Conservation (phyloP, 23 tunicate genomes). For the Trididemnum nubilum region DNA sequence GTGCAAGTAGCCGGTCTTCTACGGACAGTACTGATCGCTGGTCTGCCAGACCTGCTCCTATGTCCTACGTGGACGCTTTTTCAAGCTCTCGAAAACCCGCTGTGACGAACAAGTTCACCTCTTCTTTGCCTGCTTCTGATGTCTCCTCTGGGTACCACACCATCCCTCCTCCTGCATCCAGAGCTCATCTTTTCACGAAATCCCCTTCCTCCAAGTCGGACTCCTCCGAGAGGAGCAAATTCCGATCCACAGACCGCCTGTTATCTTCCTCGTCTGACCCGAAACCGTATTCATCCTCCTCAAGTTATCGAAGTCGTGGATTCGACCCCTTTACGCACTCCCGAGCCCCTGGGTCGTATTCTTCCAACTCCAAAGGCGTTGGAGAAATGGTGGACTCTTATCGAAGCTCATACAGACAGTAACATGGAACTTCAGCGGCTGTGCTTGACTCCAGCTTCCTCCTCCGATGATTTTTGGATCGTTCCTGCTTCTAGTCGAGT, state of each 20-base stretch:
- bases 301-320: conserved; percentile 31
- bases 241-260: background rate
- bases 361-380: conserved; percentile 60
- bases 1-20: conserved; percentile 4
- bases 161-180: conserved; percentile 34
- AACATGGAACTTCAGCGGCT: background rate
- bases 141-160: conserved; percentile 1
- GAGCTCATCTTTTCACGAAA: conserved; percentile 3
- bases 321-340: conserved; percentile 34
- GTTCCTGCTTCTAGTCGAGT: background rate
- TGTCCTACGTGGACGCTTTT: background rate
- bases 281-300: background rate
- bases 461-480: no score
- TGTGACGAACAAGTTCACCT: conserved; percentile 10
- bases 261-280: background rate
- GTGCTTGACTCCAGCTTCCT: no score
- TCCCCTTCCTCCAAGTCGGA: background rate
- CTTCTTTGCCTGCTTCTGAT: conserved; percentile 30
- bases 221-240: background rate
- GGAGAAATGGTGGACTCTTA: conserved; percentile 47
- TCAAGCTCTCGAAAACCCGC: background rate
- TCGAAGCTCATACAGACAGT: conserved; percentile 7
- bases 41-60: background rate
- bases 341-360: conserved; percentile 17
- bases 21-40: conserved; percentile 1